Conservation (phyloP, 2,888 invertebrate species). For the Stictocephala bisonia region DNA sequence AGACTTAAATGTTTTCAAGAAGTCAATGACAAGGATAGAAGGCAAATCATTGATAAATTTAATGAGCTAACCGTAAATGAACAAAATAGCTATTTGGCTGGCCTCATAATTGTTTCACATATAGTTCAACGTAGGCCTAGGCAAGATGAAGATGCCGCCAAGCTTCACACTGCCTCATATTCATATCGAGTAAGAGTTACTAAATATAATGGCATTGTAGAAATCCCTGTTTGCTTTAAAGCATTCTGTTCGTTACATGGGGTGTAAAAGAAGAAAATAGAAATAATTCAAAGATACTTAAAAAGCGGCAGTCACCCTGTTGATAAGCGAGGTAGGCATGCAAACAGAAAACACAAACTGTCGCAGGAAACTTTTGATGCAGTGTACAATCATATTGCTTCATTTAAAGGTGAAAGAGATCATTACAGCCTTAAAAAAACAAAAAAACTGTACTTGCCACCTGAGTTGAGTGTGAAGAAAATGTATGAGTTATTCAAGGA, state of each 20-base stretch:
- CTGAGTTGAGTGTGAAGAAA: slow-evolving; percentile 31
- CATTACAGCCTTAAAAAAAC: slow-evolving; percentile 27
- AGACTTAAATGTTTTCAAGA: no score
- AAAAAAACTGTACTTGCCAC: slow-evolving; percentile 14
- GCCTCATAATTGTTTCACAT: no score
- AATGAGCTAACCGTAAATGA: no score
- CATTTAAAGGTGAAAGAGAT: slow-evolving; percentile 8
- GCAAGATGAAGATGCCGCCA: no score
- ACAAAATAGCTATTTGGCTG: no score
- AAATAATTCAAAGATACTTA: slow-evolving; percentile 10
- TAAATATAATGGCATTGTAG: slow-evolving; percentile 9
- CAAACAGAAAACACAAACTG: slow-evolving; percentile 14
- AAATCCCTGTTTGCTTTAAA: slow-evolving; percentile 33
- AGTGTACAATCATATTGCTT: not conserved
- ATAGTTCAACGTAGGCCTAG: no score
- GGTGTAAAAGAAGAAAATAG: slow-evolving; percentile 19
- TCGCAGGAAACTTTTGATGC: not conserved
- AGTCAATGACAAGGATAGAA: no score
- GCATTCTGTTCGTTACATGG: slow-evolving; percentile 29
- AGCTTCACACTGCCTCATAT: slow-evolving; percentile 7
- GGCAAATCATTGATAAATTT: no score
- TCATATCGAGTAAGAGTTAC: slow-evolving; percentile 29
- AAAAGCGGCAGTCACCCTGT: not conserved
- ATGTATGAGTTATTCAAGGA: not conserved
- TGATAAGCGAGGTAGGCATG: slow-evolving; percentile 15